phyloP scores from a whole-genome alignment of 1,140 invertebrate species.

The Ostrea denselamellosa region DNA sequence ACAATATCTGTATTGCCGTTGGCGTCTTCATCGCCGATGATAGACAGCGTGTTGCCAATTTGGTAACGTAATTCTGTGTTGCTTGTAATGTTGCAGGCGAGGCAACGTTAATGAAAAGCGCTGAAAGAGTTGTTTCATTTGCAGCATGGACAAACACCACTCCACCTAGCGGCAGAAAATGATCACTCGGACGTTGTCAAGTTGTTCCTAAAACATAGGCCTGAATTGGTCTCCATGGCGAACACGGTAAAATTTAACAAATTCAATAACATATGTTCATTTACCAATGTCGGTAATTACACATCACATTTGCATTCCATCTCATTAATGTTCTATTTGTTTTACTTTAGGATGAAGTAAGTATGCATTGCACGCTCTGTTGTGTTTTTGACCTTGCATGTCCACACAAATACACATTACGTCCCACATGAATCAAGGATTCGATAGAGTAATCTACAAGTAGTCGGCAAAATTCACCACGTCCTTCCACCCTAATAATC shows the following conservation, averaged over 20 bases:
- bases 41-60: neutral
- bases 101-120: neutral
- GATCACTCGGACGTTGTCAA: conserved; percentile 99
- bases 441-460: neutral
- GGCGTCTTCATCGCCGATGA: too few species aligned
- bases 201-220: conserved; percentile 96
- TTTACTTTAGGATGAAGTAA: conserved; percentile 42
- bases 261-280: neutral
- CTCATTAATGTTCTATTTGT: too few species aligned
- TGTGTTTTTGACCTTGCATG: neutral
- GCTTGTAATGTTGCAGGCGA: neutral
- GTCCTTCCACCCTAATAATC: neutral
- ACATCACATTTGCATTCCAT: neutral
- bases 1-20: too few species aligned
- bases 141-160: conserved; percentile 81
- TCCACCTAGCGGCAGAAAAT: conserved; percentile 94
- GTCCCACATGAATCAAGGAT: neutral
- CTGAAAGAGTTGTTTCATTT: conserved; percentile 43
- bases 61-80: neutral
- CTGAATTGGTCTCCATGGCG: conserved; percentile 86
- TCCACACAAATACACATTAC: neutral
- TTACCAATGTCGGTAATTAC: neutral
- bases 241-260: conserved; percentile 84
- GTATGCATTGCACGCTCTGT: conserved; percentile 13
- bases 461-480: neutral